Conservation (phyloP, 2,888 invertebrate species). For the Cyaniris semiargus region DNA sequence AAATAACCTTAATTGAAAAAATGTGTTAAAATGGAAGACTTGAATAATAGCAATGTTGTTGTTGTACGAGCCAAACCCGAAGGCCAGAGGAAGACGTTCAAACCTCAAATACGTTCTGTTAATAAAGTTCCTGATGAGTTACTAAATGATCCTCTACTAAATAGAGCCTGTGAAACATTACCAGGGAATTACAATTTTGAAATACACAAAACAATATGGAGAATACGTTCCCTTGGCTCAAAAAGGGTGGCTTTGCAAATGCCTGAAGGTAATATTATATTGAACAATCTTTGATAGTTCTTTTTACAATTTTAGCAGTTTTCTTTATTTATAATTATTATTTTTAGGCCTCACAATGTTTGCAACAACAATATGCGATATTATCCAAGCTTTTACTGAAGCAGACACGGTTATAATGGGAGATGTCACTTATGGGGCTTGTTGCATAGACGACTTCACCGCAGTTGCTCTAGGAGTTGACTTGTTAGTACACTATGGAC, state of each 20-base stretch:
- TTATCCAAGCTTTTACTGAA: slow-evolving; percentile 92
- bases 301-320: not conserved
- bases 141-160: slow-evolving; percentile 86
- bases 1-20: slow-evolving; percentile 30
- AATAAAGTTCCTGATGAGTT: slow-evolving; percentile 92
- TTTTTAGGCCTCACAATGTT: slow-evolving; percentile 89
- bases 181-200: slow-evolving; percentile 99
- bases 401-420: slow-evolving; percentile 98
- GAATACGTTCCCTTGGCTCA: slow-evolving; percentile 90
- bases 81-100: slow-evolving; percentile 87
- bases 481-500: slow-evolving; percentile 97
- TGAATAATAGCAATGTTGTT: slow-evolving; percentile 69
- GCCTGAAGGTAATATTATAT: slow-evolving; percentile 87
- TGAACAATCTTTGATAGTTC: not conserved
- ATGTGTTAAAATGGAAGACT: slow-evolving; percentile 59
- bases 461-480: slow-evolving; percentile 94
- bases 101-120: slow-evolving; percentile 84
- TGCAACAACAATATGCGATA: slow-evolving; percentile 95
- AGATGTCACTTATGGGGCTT: slow-evolving; percentile 99
- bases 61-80: slow-evolving; percentile 89
- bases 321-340: slow-evolving; percentile 41
- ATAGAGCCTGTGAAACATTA: slow-evolving; percentile 86
- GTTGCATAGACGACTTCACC: slow-evolving; percentile 98
- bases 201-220: slow-evolving; percentile 98
- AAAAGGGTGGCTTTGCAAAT: slow-evolving; percentile 96